phyloP scores from a whole-genome alignment of 2,113 vertebrate genomes.

The Protobothrops mucrosquamatus region DNA sequence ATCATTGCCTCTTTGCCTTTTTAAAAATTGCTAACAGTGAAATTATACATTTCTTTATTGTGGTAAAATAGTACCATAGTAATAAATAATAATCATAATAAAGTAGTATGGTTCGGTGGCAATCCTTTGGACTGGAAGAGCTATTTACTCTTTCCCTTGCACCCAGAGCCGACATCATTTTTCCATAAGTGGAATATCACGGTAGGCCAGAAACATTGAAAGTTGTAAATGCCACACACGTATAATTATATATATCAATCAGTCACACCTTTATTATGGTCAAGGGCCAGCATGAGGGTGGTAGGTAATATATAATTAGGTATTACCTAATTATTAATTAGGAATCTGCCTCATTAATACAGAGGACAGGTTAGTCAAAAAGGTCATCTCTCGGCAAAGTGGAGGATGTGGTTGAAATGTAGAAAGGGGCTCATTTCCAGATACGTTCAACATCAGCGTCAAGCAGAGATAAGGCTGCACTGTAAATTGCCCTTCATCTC shows the following conservation, averaged over 20 bases:
- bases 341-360: not conserved
- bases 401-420: not conserved
- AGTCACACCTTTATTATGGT: not conserved
- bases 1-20: not conserved
- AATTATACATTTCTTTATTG: not conserved
- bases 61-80: not conserved
- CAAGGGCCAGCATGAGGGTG: not conserved
- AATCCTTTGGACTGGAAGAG: not conserved
- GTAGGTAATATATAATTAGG: not conserved
- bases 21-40: not conserved
- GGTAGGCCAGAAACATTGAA: not conserved
- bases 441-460: not conserved
- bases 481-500: not conserved
- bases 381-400: not conserved
- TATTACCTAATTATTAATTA: not conserved
- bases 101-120: not conserved
- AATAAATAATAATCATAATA: not conserved
- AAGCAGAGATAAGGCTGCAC: not conserved
- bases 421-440: not conserved
- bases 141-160: not conserved
- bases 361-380: not conserved
- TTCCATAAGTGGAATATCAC: not conserved
- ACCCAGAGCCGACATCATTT: not conserved
- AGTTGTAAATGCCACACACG: not conserved
- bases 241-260: not conserved